Evolutionary conservation across 2,797 vertebrate genomes (phyloP).

Genomic region (Coccyzus lansbergi): DNA sequence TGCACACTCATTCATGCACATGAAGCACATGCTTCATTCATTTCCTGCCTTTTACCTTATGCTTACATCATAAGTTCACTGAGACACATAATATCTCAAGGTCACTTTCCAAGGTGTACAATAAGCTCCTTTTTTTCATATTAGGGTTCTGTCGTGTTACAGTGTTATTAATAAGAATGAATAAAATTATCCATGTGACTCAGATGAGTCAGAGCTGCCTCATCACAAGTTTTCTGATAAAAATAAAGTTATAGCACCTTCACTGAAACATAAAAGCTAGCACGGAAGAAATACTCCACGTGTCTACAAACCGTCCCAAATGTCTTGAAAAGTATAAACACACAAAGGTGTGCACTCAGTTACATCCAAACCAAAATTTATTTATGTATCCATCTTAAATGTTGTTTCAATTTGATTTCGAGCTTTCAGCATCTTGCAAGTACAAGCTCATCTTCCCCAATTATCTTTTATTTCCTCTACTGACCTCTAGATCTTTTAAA

Average conservation of each 20-base stretch:
- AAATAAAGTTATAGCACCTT: constrained; percentile 39
- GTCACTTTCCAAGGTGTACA: neutral
- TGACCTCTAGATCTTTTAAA: neutral
- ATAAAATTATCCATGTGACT: constrained; percentile 38
- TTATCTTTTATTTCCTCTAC: neutral
- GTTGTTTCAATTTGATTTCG: neutral
- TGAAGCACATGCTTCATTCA: accelerated
- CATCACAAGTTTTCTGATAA: constrained; percentile 54
- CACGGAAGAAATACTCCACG: neutral
- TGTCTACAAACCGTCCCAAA: neutral
- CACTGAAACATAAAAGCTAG: neutral
- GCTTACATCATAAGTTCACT: neutral
- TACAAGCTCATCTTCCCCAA: neutral
- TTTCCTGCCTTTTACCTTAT: neutral
- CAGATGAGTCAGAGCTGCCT: constrained; percentile 38
- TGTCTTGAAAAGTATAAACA: neutral
- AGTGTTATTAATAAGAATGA: constrained; percentile 19
- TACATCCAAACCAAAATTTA: neutral
- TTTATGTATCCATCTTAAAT: neutral
- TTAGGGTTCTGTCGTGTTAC: neutral
- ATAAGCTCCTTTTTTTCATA: neutral
- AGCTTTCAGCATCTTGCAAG: neutral
- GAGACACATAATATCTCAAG: neutral
- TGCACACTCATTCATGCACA: neutral
- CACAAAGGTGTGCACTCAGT: accelerated